phyloP scores from a whole-genome alignment of 2,888 invertebrate species.

The Margaritifera margaritifera region DNA sequence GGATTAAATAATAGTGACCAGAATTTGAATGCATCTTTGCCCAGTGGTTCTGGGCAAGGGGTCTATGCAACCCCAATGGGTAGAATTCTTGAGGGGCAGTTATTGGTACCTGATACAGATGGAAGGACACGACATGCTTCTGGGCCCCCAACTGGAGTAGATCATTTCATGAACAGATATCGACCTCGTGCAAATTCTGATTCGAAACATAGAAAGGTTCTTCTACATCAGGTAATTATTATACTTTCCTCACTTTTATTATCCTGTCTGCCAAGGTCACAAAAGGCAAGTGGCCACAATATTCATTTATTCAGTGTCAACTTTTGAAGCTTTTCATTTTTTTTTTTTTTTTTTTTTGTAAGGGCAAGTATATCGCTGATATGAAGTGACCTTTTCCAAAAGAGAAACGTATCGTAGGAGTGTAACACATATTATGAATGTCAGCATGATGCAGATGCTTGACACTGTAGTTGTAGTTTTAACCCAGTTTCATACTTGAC shows the following conservation, averaged over 20 bases:
- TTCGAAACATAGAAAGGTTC: constrained; percentile 52
- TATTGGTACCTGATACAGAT: constrained; percentile 43
- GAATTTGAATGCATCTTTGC: constrained; percentile 21
- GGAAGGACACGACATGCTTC: constrained; percentile 55
- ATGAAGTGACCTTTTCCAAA: neutral
- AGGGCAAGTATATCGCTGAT: neutral
- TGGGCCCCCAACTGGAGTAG: constrained; percentile 50
- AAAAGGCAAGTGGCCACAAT: no score
- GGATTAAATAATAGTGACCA: constrained; percentile 31
- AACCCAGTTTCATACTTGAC: no score
- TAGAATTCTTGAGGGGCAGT: constrained; percentile 63
- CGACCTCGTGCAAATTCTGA: constrained; percentile 64
- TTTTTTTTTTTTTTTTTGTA: neutral
- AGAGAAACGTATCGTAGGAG: neutral
- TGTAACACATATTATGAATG: neutral
- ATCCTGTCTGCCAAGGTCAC: no score
- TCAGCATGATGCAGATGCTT: neutral
- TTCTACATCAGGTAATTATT: constrained; percentile 45
- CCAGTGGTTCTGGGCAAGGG: constrained; percentile 19
- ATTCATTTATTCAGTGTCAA: no score
- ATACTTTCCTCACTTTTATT: no score
- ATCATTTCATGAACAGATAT: constrained; percentile 61
- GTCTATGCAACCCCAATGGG: constrained; percentile 63
- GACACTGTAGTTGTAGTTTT: no score
- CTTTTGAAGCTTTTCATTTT: neutral